Conservation (phyloP, 2,113 vertebrate genomes). For the Pontoporia blainvillei region DNA sequence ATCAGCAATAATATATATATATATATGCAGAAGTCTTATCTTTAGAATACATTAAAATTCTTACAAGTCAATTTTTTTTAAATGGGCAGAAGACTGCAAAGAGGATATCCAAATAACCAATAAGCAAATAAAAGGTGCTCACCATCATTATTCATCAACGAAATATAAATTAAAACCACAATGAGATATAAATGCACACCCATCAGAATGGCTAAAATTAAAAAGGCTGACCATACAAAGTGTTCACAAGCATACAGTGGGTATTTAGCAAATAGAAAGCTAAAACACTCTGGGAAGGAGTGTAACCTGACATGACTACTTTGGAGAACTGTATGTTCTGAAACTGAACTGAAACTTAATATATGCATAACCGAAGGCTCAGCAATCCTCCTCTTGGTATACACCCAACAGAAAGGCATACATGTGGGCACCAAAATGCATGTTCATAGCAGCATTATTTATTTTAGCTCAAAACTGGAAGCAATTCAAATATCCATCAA, state of each 20-base stretch:
- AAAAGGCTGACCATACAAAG: background rate
- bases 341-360: background rate
- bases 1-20: background rate
- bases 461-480: conserved; percentile 2
- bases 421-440: background rate
- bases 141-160: background rate
- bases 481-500: background rate
- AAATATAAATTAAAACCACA: background rate
- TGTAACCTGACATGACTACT: background rate
- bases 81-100: background rate
- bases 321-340: background rate
- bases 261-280: background rate
- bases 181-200: background rate
- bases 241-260: background rate
- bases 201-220: background rate
- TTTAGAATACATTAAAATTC: background rate
- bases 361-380: background rate
- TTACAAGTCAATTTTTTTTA: background rate
- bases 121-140: background rate
- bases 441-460: background rate
- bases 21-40: background rate
- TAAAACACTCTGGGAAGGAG: background rate
- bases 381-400: background rate
- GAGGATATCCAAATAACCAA: background rate
- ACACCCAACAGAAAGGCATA: background rate